Conservation (phyloP, 2,113 vertebrate species). For the Odocoileus virginianus region DNA sequence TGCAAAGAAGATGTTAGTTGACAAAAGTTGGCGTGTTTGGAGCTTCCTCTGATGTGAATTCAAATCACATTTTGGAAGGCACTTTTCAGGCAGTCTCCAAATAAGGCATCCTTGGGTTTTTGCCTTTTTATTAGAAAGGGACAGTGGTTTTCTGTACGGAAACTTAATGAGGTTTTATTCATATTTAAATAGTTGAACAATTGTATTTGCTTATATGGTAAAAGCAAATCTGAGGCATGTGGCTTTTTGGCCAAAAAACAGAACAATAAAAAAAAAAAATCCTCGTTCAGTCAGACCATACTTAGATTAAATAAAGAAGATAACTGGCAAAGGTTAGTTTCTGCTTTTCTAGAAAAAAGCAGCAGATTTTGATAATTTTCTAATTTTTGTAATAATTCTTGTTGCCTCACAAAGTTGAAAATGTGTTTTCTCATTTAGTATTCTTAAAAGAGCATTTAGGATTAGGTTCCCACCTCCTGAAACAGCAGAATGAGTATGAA, state of each 20-base stretch:
- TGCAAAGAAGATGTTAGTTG: not conserved
- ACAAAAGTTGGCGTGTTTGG: constrained; percentile 2
- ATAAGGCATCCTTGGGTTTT: constrained; percentile 41
- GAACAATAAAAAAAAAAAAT: constrained; percentile 47
- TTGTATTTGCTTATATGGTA: constrained; percentile 59
- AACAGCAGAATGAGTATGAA: constrained; percentile 10
- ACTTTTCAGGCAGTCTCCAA: constrained; percentile 35
- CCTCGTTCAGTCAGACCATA: constrained; percentile 35
- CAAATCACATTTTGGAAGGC: constrained; percentile 44
- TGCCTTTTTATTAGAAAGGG: constrained; percentile 57
- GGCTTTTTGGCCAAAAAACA: constrained; percentile 51
- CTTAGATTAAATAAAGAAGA: constrained; percentile 38
- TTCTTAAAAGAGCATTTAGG: constrained; percentile 17
- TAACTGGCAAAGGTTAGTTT: not conserved
- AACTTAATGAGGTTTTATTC: constrained; percentile 60
- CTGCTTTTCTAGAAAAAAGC: constrained; percentile 44
- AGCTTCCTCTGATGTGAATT: constrained; percentile 55
- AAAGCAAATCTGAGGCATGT: constrained; percentile 47
- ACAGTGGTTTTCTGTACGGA: constrained; percentile 36
- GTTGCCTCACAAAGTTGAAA: constrained; percentile 33
- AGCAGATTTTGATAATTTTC: constrained; percentile 29
- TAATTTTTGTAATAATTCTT: constrained; percentile 10
- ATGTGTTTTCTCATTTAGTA: constrained; percentile 42
- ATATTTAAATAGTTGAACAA: constrained; percentile 68
- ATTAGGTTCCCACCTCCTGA: not conserved